phyloP scores from a whole-genome alignment of 2,113 vertebrate genomes.

The Ursus arctos region DNA sequence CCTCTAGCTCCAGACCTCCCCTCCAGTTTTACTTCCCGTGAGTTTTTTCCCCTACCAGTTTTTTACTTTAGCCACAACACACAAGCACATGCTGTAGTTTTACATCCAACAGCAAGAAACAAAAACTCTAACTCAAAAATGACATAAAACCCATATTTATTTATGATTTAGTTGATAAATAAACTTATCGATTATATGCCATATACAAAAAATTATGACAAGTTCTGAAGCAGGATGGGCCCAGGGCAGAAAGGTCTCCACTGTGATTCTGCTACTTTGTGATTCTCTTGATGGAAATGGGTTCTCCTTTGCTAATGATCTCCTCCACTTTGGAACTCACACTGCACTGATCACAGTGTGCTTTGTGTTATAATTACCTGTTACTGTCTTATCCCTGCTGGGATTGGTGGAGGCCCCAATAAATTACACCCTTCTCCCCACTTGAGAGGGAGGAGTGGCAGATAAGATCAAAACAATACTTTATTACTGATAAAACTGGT shows the following conservation, averaged over 20 bases:
- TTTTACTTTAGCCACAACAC: background rate
- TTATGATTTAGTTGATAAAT: background rate
- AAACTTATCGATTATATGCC: background rate
- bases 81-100: background rate
- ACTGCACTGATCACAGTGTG: background rate
- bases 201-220: background rate
- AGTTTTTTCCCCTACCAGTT: background rate
- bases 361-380: slow-evolving; percentile 4
- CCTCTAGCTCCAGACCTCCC: background rate
- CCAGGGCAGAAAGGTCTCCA: rapidly evolving
- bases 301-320: background rate
- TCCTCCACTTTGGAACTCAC: background rate
- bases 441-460: background rate
- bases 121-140: background rate
- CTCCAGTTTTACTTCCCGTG: background rate
- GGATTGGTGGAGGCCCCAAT: background rate
- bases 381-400: background rate
- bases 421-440: background rate
- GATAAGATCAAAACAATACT: slow-evolving; percentile 1
- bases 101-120: background rate
- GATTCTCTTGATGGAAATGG: background rate
- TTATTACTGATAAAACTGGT: slow-evolving; percentile 22
- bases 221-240: background rate
- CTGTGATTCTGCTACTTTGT: background rate
- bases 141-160: background rate